Base-by-base conservation (phyloP, 2,797 vertebrate genomes). In the Falco berigora region DNA sequence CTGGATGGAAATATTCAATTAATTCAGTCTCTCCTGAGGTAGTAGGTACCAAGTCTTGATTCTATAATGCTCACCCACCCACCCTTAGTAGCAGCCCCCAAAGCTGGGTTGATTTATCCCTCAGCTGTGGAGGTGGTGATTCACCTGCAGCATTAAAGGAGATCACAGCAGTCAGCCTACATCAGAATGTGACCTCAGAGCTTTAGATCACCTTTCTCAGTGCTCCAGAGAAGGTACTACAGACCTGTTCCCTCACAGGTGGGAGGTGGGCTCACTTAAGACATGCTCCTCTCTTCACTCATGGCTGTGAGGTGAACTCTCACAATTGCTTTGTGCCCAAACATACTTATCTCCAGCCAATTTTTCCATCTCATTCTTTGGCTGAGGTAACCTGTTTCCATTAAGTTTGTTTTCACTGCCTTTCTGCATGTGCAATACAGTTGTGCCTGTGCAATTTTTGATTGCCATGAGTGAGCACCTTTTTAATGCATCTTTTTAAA, bases 81-180 rank as follows among this genome's bases (percentile, higher is more conserved):
- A 15, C 17, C 42, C 44, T 61, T 55, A 28, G 64, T 1, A 1
- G 11, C n/a, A 64, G 28, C 14, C 21, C 23, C 66, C 53, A 62
- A 40, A 87, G 32, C 10, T 38, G n/a, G 14, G 21, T 24, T 50
- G 17, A 30, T 79, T 67, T 59, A 72, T 22, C 6, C 10, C 22
- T 71, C 2, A 4, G 6, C n/a, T 32, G 21, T 49, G 62, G 52
- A 74, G 38, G 12, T 61, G 27, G 47, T 42, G 50, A 59, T 75
- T 87, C 36, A 58, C 22, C 36, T 77, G 42, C 49, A 66, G 34
- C 52, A 49, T 40, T 49, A 16, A 61, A 80, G 24, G 61, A 53
- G 32, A 66, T 47, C 13, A 7, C 0, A 0, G 23, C 32, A 78
- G 49, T 27, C 2, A 0, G 28, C 58, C 47, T 55, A 23, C 6